Base-by-base conservation (phyloP, 2,113 vertebrate genomes). In the Ia io region DNA sequence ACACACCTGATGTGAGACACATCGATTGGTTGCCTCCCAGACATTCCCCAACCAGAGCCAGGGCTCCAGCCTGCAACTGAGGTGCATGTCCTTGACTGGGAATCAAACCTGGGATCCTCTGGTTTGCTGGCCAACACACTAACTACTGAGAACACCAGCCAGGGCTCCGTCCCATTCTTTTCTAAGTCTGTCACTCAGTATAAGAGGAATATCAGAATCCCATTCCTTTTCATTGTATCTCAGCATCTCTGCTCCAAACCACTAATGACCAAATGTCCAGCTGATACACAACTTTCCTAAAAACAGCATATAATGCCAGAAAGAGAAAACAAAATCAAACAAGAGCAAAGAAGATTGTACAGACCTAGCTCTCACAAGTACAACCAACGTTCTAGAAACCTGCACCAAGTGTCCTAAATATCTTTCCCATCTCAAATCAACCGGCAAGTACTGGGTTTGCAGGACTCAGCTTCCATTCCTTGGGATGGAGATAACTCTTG, bases 181-280 rank as follows among this genome's bases (percentile, higher is more conserved):
- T 9, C 47, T 14, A 69, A 42, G 22, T 11, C 56, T 30, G 22
- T 53, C 42, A 63, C 16, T n/a, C 22, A 6, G 8, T 42, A 40
- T 0, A 11, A 85, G 37, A 40, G 1, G 5, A 32, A 9, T 1
- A 82, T 8, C 3, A 74, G 22, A 17, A 12, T 5, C 47, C 0
- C 5, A 32, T 70, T 9, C 40, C 9, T 25, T 71, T 87, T 51
- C 4, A 5, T 18, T 4, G 13, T 30, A 2, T 35, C 51, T 51
- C 16, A 20, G 32, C 2, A 5, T 69, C 47, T 85, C 76, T 82
- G 25, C 40, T 61, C 44, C 40, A 17, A 71, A 80, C 37, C 47
- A n/a, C 28, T 12, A n/a, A 42, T 17, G 40, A 14, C 13, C 28
- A 90, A 88, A 37, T 14, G 5, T 0, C 2, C 59, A n/a, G 12